Percentiles rank a stretch among this genome's conserved stretches.
Evolutionary conservation across 2,888 invertebrate genomes (phyloP).

Genomic region (Masnerella sp.): DNA sequence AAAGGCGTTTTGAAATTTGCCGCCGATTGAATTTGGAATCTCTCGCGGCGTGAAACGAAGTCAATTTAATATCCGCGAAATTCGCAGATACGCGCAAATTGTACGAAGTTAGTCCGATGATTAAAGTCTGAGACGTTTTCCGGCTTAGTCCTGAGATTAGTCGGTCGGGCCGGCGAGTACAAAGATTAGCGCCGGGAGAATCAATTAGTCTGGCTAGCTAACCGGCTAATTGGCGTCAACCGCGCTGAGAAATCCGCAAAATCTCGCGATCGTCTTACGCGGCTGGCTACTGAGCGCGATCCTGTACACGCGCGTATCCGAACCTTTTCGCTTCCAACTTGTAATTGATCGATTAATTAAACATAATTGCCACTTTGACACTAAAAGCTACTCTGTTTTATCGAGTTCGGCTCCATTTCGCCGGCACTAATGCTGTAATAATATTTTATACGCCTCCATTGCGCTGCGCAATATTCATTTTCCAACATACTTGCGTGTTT

Average conservation of each 20-base stretch:
- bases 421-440: constrained; percentile 21
- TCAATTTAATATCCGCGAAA: constrained; percentile 43
- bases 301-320: too few species aligned
- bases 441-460: constrained; percentile 9
- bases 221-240: constrained; percentile 71
- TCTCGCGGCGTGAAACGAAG: constrained; percentile 24
- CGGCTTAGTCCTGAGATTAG: constrained; percentile 21
- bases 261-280: constrained; percentile 28
- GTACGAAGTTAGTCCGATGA: constrained; percentile 53
- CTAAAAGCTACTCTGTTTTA: constrained; percentile 42
- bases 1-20: constrained; percentile 13
- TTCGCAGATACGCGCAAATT: constrained; percentile 45
- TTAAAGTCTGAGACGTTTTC: constrained; percentile 50
- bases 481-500: background rate
- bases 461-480: background rate
- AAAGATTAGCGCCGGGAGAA: constrained; percentile 70
- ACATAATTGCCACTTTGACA: constrained; percentile 40
- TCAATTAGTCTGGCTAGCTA: constrained; percentile 72
- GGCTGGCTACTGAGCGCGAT: too few species aligned
- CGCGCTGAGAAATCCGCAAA: constrained; percentile 50
- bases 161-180: constrained; percentile 41
- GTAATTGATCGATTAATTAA: constrained; percentile 39
- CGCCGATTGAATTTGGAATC: constrained; percentile 12
- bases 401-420: constrained; percentile 20
- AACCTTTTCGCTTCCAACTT: constrained; percentile 10